phyloP scores from a whole-genome alignment of 2,888 invertebrate species.

The Aspidapion aeneum region DNA sequence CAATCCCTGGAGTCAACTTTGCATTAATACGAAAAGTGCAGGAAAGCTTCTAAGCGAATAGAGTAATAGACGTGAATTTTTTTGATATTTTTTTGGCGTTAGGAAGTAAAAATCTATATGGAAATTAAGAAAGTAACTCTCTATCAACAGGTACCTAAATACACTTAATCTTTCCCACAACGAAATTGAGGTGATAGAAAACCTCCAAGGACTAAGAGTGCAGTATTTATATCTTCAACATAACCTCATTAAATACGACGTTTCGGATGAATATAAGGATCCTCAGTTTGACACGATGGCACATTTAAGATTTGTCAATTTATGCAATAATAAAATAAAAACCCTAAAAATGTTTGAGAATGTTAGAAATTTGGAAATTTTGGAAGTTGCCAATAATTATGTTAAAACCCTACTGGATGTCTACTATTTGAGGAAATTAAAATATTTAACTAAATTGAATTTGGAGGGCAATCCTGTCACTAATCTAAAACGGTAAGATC shows the following conservation, averaged over 20 bases:
- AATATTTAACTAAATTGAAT: slow-evolving; percentile 36
- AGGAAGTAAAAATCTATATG: too few relatives aligned
- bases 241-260: slow-evolving; percentile 31
- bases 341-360: slow-evolving; percentile 53
- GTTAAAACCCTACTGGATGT: slow-evolving; percentile 43
- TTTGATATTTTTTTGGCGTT: too few relatives aligned
- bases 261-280: slow-evolving; percentile 42
- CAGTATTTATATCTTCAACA: slow-evolving; percentile 35
- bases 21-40: too few relatives aligned
- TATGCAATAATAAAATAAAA: slow-evolving; percentile 54
- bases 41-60: too few relatives aligned
- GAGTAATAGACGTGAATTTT: too few relatives aligned
- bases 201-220: slow-evolving; percentile 52
- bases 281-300: slow-evolving; percentile 49
- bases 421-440: slow-evolving; percentile 38
- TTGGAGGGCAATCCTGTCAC: slow-evolving; percentile 20
- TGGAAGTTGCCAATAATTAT: slow-evolving; percentile 43
- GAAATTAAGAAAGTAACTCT: too few relatives aligned
- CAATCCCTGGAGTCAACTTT: too few relatives aligned
- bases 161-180: slow-evolving; percentile 59
- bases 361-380: slow-evolving; percentile 38
- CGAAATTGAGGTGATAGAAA: slow-evolving; percentile 54
- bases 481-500: slow-evolving; percentile 8
- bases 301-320: slow-evolving; percentile 52
- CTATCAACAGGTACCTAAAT: slow-evolving; percentile 55